phyloP scores from a whole-genome alignment of 2,797 vertebrate species.

The Mionectes olivaceus region DNA sequence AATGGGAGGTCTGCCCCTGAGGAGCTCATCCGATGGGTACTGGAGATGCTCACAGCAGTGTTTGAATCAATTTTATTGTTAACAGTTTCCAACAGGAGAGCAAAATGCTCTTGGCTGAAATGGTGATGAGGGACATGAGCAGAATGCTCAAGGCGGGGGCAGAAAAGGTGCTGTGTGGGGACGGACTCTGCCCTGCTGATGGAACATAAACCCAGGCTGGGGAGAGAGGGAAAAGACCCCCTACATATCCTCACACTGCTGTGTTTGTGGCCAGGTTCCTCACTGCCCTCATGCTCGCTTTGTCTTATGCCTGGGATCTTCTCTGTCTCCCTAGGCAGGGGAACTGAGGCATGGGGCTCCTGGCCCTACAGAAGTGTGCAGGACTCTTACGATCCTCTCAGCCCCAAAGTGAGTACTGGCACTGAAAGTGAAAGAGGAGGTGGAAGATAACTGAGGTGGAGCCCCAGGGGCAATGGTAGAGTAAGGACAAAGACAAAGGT shows the following conservation, averaged over 20 bases:
- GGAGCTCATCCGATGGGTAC: not conserved
- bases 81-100: not conserved
- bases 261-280: not conserved
- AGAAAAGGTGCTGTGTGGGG: not conserved
- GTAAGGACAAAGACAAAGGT: not conserved
- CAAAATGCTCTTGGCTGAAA: not conserved
- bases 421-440: not conserved
- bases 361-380: not conserved
- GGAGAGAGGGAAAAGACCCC: not conserved
- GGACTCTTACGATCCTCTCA: not conserved
- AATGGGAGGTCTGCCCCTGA: not conserved
- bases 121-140: not conserved
- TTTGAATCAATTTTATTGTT: not conserved
- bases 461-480: not conserved
- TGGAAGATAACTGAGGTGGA: not conserved
- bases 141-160: not conserved
- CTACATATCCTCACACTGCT: not conserved
- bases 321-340: not conserved
- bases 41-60: not conserved
- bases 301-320: not conserved
- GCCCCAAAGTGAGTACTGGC: not conserved
- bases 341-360: not conserved
- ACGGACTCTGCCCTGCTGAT: not conserved
- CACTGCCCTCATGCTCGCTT: fast-evolving
- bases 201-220: not conserved